Percentiles rank a stretch among this genome's conserved stretches.
Evolutionary conservation across 2,888 invertebrate genomes (phyloP).

Genomic region (Gerosis bhagava): DNA sequence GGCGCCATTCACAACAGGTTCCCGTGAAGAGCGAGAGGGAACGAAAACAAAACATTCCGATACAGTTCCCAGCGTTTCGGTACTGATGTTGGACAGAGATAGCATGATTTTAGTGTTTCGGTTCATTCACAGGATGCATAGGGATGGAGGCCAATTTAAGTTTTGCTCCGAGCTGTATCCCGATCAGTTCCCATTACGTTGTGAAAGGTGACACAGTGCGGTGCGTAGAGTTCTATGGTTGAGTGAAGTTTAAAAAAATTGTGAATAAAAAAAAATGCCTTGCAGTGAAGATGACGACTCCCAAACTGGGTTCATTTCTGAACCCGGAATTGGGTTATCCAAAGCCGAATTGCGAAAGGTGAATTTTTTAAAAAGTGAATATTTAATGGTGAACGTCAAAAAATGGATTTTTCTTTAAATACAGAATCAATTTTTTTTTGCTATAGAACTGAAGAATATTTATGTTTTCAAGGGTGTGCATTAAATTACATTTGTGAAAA

Average conservation of each 20-base stretch:
- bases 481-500: too few species aligned
- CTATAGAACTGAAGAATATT: too few species aligned
- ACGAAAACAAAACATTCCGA: conserved; percentile 81
- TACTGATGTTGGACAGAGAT: conserved; percentile 46
- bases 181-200: conserved; percentile 48
- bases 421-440: too few species aligned
- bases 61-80: conserved; percentile 68
- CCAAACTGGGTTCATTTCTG: conserved; percentile 69
- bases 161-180: conserved; percentile 42
- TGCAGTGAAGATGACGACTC: conserved; percentile 85
- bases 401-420: too few species aligned
- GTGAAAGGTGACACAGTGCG: conserved; percentile 41
- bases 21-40: conserved; percentile 63
- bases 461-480: too few species aligned
- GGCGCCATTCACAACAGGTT: conserved; percentile 64
- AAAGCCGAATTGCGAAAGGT: conserved; percentile 88
- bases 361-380: too few species aligned
- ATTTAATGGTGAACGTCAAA: too few species aligned
- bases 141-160: conserved; percentile 64
- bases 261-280: conserved; percentile 67
- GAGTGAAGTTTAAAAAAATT: conserved; percentile 24
- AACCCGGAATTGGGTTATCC: conserved; percentile 82
- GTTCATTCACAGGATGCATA: conserved; percentile 54
- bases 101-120: conserved; percentile 39
- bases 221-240: conserved; percentile 39